Evolutionary conservation across 2,797 vertebrate genomes (phyloP).

Genomic region (Coracias cyanogaster): DNA sequence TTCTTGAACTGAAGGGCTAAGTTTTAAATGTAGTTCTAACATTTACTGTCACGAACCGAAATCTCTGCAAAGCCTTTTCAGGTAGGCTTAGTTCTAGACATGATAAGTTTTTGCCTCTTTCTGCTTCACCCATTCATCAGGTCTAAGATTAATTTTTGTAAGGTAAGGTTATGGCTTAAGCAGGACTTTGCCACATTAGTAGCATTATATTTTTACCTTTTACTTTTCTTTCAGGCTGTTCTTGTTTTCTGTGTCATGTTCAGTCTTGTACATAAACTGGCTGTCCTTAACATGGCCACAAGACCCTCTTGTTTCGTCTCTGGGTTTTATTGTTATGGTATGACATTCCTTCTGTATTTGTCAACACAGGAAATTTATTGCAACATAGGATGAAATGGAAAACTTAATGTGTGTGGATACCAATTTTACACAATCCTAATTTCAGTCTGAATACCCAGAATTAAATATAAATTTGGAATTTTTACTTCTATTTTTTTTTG

Average conservation of each 20-base stretch:
- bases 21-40: background rate
- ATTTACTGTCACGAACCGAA: background rate
- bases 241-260: background rate
- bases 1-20: background rate
- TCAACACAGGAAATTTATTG: background rate
- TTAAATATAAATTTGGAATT: background rate
- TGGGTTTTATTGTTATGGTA: background rate
- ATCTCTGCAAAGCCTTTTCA: background rate
- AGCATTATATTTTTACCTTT: background rate
- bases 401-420: background rate
- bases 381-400: background rate
- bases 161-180: background rate
- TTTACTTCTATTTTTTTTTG: background rate
- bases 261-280: background rate
- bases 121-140: background rate
- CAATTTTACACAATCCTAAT: background rate
- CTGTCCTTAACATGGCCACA: background rate
- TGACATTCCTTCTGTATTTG: background rate
- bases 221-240: background rate
- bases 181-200: background rate
- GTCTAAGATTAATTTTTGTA: background rate
- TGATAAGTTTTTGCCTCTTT: rapidly evolving
- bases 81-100: background rate
- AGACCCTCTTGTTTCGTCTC: background rate
- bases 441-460: background rate